A percentile compares a stretch with the other conserved stretches of the same genome.
phyloP scores from a whole-genome alignment of 2,888 invertebrate species.

The Acrocera orbiculus region DNA sequence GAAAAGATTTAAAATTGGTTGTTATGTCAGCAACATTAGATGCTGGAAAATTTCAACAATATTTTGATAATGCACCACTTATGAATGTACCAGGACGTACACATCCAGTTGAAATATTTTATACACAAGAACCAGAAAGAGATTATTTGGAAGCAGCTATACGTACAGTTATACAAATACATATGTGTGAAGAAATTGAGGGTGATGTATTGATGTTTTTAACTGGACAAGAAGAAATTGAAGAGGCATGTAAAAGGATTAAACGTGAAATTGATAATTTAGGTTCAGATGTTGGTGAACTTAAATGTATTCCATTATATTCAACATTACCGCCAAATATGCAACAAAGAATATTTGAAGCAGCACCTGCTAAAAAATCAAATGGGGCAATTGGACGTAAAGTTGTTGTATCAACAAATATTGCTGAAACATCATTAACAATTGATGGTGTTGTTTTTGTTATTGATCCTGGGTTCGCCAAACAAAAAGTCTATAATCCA shows the following conservation, averaged over 20 bases:
- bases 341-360: conserved; percentile 94
- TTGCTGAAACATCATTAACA: conserved; percentile 96
- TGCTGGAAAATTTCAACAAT: conserved; percentile 98
- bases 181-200: conserved; percentile 82
- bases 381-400: conserved; percentile 81
- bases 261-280: conserved; percentile 90
- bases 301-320: conserved; percentile 96
- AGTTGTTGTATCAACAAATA: conserved; percentile 96
- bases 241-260: conserved; percentile 96
- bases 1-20: conserved; percentile 85
- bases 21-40: conserved; percentile 99
- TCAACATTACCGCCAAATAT: conserved; percentile 94
- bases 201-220: conserved; percentile 89
- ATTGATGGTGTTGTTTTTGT: conserved; percentile 99
- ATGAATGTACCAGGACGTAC: conserved; percentile 97
- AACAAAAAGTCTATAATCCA: conserved; percentile 74
- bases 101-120: conserved; percentile 94
- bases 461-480: conserved; percentile 98
- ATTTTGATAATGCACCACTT: conserved; percentile 94
- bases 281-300: conserved; percentile 90
- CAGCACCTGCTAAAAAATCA: conserved; percentile 78
- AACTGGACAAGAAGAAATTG: conserved; percentile 86
- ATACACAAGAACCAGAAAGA: conserved; percentile 94
- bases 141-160: conserved; percentile 98
- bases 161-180: conserved; percentile 85